Conservation (phyloP, 2,888 invertebrate species). For the Chironomus tentans region DNA sequence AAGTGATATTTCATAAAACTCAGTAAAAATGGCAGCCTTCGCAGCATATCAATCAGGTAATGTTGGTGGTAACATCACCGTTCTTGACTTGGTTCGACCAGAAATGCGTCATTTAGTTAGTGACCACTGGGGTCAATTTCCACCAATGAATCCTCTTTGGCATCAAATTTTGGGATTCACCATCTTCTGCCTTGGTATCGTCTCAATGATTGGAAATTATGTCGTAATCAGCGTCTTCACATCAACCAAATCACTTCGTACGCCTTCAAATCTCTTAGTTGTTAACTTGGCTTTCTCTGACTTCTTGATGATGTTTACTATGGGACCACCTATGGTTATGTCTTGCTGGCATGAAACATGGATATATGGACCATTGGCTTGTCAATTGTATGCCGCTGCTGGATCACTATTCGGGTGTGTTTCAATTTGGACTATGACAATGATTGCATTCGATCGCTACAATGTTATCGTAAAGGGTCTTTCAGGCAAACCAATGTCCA, state of each 20-base stretch:
- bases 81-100: slow-evolving; percentile 57
- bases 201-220: slow-evolving; percentile 41
- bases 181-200: slow-evolving; percentile 49
- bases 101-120: slow-evolving; percentile 64
- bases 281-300: slow-evolving; percentile 88
- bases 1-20: not conserved
- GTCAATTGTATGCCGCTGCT: slow-evolving; percentile 48
- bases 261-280: slow-evolving; percentile 84
- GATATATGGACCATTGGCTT: slow-evolving; percentile 40
- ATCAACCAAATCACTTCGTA: slow-evolving; percentile 51
- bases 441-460: slow-evolving; percentile 49
- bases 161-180: slow-evolving; percentile 53
- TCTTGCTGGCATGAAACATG: slow-evolving; percentile 6
- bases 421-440: slow-evolving; percentile 49
- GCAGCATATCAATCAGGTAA: slow-evolving; percentile 7
- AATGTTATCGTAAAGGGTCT: slow-evolving; percentile 51
- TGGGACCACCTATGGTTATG: slow-evolving; percentile 61
- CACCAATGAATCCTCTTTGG: slow-evolving; percentile 50
- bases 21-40: slow-evolving; percentile 1
- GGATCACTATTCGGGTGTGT: slow-evolving; percentile 50
- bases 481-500: slow-evolving; percentile 44
- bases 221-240: slow-evolving; percentile 41
- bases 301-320: slow-evolving; percentile 73
- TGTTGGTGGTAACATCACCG: slow-evolving; percentile 46
- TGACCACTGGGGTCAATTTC: slow-evolving; percentile 46